Conservation (phyloP, 1,140 invertebrate species). For the Oryzaephilus surinamensis region DNA sequence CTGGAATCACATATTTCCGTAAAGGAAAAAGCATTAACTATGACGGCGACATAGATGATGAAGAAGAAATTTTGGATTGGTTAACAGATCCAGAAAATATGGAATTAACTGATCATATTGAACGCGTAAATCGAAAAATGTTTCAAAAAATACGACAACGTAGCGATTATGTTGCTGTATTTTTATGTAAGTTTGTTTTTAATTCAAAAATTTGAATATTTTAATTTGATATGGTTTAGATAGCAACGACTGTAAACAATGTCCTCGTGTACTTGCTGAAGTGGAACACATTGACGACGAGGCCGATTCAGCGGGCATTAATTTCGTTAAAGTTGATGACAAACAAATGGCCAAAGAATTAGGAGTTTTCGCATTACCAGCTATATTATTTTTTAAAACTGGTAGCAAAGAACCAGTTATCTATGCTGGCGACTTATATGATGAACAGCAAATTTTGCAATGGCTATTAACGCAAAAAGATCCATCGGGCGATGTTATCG, state of each 20-base stretch:
- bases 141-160: slow-evolving; percentile 83
- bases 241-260: slow-evolving; percentile 90
- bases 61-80: slow-evolving; percentile 90
- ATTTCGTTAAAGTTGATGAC: slow-evolving; percentile 89
- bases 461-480: slow-evolving; percentile 88
- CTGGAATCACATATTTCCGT: slow-evolving; percentile 83
- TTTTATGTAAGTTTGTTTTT: slow-evolving; percentile 69
- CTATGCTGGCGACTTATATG: slow-evolving; percentile 84
- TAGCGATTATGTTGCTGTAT: slow-evolving; percentile 86
- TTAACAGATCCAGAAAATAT: slow-evolving; percentile 88
- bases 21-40: slow-evolving; percentile 86
- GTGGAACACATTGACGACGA: slow-evolving; percentile 92
- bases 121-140: slow-evolving; percentile 88
- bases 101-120: slow-evolving; percentile 88
- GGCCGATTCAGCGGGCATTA: slow-evolving; percentile 82
- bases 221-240: slow-evolving; percentile 49
- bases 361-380: slow-evolving; percentile 80
- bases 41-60: slow-evolving; percentile 85
- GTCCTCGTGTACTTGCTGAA: slow-evolving; percentile 73
- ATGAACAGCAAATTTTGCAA: slow-evolving; percentile 77
- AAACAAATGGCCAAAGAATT: slow-evolving; percentile 74
- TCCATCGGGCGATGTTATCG: slow-evolving; percentile 80
- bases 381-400: slow-evolving; percentile 80
- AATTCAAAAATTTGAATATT: not conserved
- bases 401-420: slow-evolving; percentile 85